Evolutionary conservation across 2,113 vertebrate species (phyloP).

Genomic region (Gadus chalcogrammus): DNA sequence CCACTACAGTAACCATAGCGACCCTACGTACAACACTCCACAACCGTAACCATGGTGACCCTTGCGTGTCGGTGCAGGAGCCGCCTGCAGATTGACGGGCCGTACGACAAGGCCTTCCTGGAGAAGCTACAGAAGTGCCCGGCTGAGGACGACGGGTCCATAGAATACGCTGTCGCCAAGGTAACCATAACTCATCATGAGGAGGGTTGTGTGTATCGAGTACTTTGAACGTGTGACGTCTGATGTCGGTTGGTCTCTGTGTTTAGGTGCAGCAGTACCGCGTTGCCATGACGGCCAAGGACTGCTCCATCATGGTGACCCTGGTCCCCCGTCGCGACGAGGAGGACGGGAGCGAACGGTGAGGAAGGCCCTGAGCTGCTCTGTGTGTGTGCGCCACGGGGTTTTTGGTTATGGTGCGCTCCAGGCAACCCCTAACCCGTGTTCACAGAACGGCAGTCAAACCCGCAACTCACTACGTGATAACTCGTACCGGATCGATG

Average conservation of each 20-base stretch:
- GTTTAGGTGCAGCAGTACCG: constrained; percentile 93
- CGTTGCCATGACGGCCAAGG: constrained; percentile 95
- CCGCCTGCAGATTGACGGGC: constrained; percentile 86
- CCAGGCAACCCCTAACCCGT: too few species aligned
- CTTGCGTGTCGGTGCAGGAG: constrained; percentile 64
- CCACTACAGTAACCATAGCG: too few species aligned
- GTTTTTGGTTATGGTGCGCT: too few species aligned
- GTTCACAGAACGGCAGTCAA: too few species aligned
- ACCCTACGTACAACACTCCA: not conserved
- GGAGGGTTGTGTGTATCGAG: not conserved
- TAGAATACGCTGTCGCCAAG: constrained; percentile 87
- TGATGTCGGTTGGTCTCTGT: not conserved
- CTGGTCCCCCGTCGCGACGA: constrained; percentile 84
- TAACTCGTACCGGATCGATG: too few species aligned
- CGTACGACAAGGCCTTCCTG: constrained; percentile 86
- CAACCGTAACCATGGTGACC: not conserved
- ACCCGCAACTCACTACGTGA: too few species aligned
- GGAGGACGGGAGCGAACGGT: constrained; percentile 80
- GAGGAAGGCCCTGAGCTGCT: not conserved
- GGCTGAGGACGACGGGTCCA: constrained; percentile 84
- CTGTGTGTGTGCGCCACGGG: not conserved
- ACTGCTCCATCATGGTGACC: constrained; percentile 94
- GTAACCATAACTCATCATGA: constrained; percentile 52
- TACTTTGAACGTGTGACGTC: too few species aligned
- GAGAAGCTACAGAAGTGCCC: constrained; percentile 86